Evolutionary conservation across 2,113 vertebrate species (phyloP).

Genomic region (Petrocephalus zakoni): DNA sequence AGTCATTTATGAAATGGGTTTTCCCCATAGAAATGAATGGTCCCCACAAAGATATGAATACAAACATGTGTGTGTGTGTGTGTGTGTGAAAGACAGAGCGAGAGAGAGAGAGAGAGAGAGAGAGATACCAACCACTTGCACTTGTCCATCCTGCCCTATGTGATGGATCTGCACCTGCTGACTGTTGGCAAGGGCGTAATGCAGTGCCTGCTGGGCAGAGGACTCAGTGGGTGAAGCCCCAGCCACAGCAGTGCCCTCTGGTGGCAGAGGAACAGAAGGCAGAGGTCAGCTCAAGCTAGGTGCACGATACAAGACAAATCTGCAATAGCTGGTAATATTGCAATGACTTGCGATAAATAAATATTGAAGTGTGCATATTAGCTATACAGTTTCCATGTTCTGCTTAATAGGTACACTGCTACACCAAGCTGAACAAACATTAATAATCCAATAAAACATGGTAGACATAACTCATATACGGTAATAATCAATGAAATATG

Average conservation of each 20-base stretch:
- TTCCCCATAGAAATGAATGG: not conserved
- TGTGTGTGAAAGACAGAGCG: no score
- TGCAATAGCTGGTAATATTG: not conserved
- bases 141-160: constrained; percentile 93
- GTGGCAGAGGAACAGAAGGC: not conserved
- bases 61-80: not conserved
- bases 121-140: constrained; percentile 86
- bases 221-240: constrained; percentile 70
- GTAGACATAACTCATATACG: not conserved
- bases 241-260: constrained; percentile 53
- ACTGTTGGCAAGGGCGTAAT: constrained; percentile 86
- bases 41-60: not conserved
- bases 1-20: not conserved
- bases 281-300: not conserved
- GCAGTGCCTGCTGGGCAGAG: constrained; percentile 80
- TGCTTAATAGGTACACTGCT: not conserved
- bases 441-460: not conserved
- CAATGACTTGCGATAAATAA: not conserved
- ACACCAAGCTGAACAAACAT: not conserved
- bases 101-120: not conserved
- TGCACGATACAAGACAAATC: not conserved
- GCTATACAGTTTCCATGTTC: not conserved
- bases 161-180: constrained; percentile 97
- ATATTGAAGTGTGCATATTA: not conserved
- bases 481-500: not conserved